phyloP scores from a whole-genome alignment of 2,797 vertebrate species.

The Austrolebias charrua region DNA sequence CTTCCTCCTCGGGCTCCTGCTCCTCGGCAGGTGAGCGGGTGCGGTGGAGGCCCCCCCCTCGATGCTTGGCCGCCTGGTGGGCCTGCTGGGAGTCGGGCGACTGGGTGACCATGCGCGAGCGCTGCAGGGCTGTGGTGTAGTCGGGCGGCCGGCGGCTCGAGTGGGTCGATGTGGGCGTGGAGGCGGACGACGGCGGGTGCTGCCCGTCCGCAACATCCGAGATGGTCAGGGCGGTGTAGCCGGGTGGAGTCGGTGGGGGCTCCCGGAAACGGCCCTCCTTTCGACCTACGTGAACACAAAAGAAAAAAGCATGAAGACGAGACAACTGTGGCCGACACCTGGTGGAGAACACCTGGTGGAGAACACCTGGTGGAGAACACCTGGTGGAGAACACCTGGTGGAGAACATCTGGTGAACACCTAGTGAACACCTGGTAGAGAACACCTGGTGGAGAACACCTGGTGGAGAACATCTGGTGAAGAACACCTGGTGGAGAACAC shows the following conservation, averaged over 20 bases:
- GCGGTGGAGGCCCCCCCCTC: slow-evolving; percentile 71
- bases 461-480: too few relatives aligned
- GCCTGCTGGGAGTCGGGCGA: slow-evolving; percentile 84
- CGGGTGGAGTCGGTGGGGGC: slow-evolving; percentile 94
- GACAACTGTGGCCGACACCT: neutral
- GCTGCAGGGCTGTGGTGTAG: slow-evolving; percentile 95
- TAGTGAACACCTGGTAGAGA: too few relatives aligned
- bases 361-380: too few relatives aligned
- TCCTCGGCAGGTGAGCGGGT: slow-evolving; percentile 84
- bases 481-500: too few relatives aligned
- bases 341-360: too few relatives aligned
- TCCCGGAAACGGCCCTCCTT: slow-evolving; percentile 95
- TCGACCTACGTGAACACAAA: slow-evolving; percentile 76
- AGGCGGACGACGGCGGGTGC: slow-evolving; percentile 70
- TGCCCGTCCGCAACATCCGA: slow-evolving; percentile 88
- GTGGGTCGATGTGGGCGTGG: slow-evolving; percentile 69
- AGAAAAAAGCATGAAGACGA: neutral
- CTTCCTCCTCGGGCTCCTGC: slow-evolving; percentile 85
- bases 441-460: too few relatives aligned
- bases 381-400: too few relatives aligned
- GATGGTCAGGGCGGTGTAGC: slow-evolving; percentile 94
- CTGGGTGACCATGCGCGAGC: slow-evolving; percentile 93
- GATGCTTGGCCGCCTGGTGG: slow-evolving; percentile 71
- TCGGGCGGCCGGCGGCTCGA: slow-evolving; percentile 91
- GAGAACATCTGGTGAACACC: too few relatives aligned